Evolutionary conservation across 2,888 invertebrate genomes (phyloP), one percentile per base, ranked within the genome.

Genomic region (Hofmannophila pseudospretella): DNA sequence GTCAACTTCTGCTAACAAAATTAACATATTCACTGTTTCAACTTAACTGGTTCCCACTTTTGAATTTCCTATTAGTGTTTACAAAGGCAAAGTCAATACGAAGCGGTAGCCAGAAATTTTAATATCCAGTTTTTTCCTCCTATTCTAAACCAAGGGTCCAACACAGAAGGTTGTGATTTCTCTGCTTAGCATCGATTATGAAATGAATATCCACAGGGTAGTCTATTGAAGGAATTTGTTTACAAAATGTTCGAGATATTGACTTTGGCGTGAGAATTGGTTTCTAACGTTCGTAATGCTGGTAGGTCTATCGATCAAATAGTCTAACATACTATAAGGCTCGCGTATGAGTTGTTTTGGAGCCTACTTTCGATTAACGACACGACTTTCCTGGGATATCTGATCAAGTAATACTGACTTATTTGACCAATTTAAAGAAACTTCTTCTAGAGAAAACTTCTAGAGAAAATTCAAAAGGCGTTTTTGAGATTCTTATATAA

Each of bases 211-310:
- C 67, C 54, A 60, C 54, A 68, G 53, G 65, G 54, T 58, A 58
- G 60, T 60, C 73, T 70, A 74, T 82, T 80, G 77, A 80, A 63
- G 67, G 68, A 64, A 67, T 71, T 70, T 85, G 80, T 85, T 81
- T 82, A 81, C 81, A 56, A 66, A 71, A 75, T 75, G 73, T 73
- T 67, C 56, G 61, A 64, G 61, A 57, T 85, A 73, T 85, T 85
- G 80, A 84, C 77, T 77, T 72, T 76, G 72, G 72, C 85, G 85
- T 86, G 86, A 86, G 86, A 86, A 85, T 84, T 79, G 71, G 68
- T 72, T 69, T 69, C 77, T 74, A 73, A 72, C 71, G 77, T 71
- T 63, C 77, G 76, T 78, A 79, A 76, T 67, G 58, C 77, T 67
- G 79, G 84, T 81, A 80, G 82, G 82, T 79, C 72, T 60, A 66